A percentile compares a stretch with the other conserved stretches of the same genome.
Conservation (phyloP, 2,888 invertebrate genomes). For the Junonia oenone region DNA sequence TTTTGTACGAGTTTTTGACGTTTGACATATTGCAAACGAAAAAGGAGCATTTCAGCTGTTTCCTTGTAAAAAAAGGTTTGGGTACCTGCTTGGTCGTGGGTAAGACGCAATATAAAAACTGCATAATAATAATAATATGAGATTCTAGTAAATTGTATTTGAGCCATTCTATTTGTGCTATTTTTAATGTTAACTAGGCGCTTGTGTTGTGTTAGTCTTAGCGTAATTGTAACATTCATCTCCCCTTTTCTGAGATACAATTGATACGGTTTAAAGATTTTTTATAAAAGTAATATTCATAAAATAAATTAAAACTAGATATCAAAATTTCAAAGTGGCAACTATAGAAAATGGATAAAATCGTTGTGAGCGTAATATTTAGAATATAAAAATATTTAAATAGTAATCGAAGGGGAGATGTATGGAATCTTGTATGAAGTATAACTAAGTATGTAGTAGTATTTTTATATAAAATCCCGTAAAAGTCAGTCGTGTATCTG, state of each 20-base stretch:
- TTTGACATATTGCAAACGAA: constrained; percentile 28
- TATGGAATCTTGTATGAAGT: constrained; percentile 50
- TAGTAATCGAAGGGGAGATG: constrained; percentile 40
- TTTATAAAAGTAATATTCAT: background rate
- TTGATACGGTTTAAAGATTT: constrained; percentile 17
- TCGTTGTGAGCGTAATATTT: background rate
- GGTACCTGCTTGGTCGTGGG: constrained; percentile 25
- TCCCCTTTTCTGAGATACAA: constrained; percentile 37
- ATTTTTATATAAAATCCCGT: constrained; percentile 45
- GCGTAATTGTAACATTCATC: constrained; percentile 38
- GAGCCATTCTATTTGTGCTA: constrained; percentile 67
- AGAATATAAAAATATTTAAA: background rate
- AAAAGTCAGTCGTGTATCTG: constrained; percentile 17
- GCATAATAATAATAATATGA: constrained; percentile 60
- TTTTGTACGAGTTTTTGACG: constrained; percentile 66
- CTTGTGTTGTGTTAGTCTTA: constrained; percentile 76
- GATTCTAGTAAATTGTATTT: constrained; percentile 62
- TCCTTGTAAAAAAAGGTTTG: constrained; percentile 22
- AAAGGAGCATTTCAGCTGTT: constrained; percentile 18
- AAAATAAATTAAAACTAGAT: background rate
- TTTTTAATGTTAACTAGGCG: constrained; percentile 69
- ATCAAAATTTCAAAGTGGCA: background rate
- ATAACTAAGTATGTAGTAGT: constrained; percentile 51
- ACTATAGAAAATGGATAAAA: too few species aligned
- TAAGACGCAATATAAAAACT: constrained; percentile 57